Evolutionary conservation across 2,797 vertebrate genomes (phyloP).

Genomic region (Sardinella longiceps): DNA sequence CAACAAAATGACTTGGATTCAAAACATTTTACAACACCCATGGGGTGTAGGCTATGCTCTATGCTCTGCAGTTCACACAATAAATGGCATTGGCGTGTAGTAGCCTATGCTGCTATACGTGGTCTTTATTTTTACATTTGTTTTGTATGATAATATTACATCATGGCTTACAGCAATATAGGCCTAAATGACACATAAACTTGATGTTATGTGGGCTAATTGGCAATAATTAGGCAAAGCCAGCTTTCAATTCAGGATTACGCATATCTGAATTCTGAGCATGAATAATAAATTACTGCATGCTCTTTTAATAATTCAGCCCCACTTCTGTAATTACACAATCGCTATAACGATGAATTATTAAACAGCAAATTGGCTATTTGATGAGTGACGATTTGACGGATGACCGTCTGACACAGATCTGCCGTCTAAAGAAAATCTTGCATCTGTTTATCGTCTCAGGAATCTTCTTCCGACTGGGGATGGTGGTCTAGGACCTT

Average conservation of each 20-base stretch:
- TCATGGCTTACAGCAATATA: not conserved
- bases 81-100: too few relatives aligned
- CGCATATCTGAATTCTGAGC: constrained; percentile 45
- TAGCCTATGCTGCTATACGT: not conserved
- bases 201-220: constrained; percentile 3
- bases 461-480: not conserved
- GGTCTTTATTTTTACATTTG: not conserved
- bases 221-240: not conserved
- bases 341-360: constrained; percentile 86
- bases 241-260: constrained; percentile 9
- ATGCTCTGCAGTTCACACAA: not conserved
- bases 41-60: not conserved
- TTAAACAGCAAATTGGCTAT: constrained; percentile 71
- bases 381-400: constrained; percentile 55
- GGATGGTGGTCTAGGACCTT: not conserved
- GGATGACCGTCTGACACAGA: constrained; percentile 49
- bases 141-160: not conserved
- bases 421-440: constrained; percentile 36
- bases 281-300: constrained; percentile 87
- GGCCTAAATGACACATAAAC: too few relatives aligned
- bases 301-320: constrained; percentile 86
- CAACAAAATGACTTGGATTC: not conserved
- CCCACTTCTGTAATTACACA: constrained; percentile 86
- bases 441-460: not conserved
- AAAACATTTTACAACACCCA: not conserved